These are phyloP conservation scores for Tipula confusa DNA, from an alignment of 2,888 invertebrate species.

Conservation along the genomic window DNA sequence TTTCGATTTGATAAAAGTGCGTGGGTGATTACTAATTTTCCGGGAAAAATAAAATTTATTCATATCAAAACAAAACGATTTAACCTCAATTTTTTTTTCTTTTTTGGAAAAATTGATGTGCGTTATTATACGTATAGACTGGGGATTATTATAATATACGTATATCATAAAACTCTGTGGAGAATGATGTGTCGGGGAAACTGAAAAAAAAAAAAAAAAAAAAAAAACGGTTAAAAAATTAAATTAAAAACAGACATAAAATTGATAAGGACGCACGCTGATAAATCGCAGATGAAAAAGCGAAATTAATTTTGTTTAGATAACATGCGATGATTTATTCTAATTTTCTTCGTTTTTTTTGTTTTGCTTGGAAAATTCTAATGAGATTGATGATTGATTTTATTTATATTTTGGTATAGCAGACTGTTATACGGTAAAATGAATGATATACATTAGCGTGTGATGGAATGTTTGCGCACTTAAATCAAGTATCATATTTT, in stretches of 20 bases:
- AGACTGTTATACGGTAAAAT: background rate
- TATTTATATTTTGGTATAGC: no score
- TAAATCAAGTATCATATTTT: background rate
- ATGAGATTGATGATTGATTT: background rate
- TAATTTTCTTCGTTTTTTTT: background rate
- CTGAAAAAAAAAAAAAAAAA: no score
- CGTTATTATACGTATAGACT: background rate
- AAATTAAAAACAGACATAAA: background rate
- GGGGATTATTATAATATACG: background rate
- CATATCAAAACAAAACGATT: conserved; percentile 9
- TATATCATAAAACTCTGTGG: background rate
- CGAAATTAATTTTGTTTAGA: background rate
- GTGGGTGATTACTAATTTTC: background rate
- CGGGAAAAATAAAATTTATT: background rate
- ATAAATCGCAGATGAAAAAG: background rate
- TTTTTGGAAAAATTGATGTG: background rate
- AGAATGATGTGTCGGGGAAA: background rate
- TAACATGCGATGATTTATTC: background rate
- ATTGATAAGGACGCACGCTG: background rate
- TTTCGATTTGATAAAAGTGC: background rate
- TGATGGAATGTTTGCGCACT: background rate
- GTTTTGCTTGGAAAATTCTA: background rate
- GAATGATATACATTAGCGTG: background rate
- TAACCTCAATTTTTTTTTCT: background rate
- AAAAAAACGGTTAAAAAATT: background rate